Evolutionary conservation across 2,113 vertebrate species (phyloP).

Genomic region (Cyprinodon brontotheroides): DNA sequence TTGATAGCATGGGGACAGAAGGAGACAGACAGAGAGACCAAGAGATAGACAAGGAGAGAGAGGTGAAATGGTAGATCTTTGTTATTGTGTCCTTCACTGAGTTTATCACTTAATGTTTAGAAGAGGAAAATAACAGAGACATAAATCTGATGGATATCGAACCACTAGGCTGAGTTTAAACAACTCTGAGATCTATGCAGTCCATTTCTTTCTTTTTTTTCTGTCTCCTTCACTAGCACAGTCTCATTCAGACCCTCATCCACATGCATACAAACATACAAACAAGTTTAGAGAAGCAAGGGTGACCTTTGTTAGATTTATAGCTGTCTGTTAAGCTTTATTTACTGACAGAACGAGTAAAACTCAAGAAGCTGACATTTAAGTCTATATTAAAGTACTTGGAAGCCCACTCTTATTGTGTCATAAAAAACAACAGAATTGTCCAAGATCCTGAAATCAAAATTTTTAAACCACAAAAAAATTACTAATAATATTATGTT

Average conservation of each 20-base stretch:
- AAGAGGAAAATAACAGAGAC: slow-evolving; percentile 63
- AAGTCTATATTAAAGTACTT: slow-evolving; percentile 19
- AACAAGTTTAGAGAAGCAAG: neutral
- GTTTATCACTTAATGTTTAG: slow-evolving; percentile 64
- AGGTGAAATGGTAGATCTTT: slow-evolving; percentile 58
- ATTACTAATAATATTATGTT: neutral
- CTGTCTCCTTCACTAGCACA: neutral
- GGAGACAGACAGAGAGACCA: slow-evolving; percentile 34
- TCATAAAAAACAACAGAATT: slow-evolving; percentile 5
- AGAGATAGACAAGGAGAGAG: slow-evolving; percentile 31
- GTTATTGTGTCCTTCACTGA: slow-evolving; percentile 71
- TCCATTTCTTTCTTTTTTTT: slow-evolving; percentile 7
- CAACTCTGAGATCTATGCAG: slow-evolving; percentile 42
- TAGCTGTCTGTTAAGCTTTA: slow-evolving; percentile 50
- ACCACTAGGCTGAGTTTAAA: slow-evolving; percentile 51
- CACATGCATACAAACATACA: slow-evolving; percentile 25
- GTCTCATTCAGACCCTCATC: neutral
- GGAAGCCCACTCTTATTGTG: slow-evolving; percentile 28
- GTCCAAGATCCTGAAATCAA: neutral
- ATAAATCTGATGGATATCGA: slow-evolving; percentile 69
- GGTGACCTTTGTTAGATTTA: slow-evolving; percentile 62
- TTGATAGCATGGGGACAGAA: slow-evolving; percentile 50
- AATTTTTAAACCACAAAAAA: too few species aligned
- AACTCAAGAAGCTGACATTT: slow-evolving; percentile 59
- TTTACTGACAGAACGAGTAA: slow-evolving; percentile 54